Percentiles rank a stretch among this genome's conserved stretches.
These are phyloP conservation scores for Trichacis sp. DNA, from an alignment of 2,888 invertebrate genomes.

Conservation along the genomic window DNA sequence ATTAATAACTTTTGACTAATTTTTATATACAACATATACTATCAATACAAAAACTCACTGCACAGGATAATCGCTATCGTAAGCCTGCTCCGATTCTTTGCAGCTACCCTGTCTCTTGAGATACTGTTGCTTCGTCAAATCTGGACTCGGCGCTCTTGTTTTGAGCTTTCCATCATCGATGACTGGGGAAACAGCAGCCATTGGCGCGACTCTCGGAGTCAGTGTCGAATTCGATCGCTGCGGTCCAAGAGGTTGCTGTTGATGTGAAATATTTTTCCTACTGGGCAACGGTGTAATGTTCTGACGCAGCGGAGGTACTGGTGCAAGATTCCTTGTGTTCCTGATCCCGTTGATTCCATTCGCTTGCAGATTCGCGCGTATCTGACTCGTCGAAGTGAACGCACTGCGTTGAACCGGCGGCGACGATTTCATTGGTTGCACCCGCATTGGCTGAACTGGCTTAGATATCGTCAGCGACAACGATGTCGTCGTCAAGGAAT, in stretches of 20 bases:
- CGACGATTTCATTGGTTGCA: constrained; percentile 64
- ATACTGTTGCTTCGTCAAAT: constrained; percentile 62
- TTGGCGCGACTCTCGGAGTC: constrained; percentile 63
- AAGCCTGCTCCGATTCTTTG: constrained; percentile 61
- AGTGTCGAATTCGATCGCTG: constrained; percentile 66
- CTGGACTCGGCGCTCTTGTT: constrained; percentile 63
- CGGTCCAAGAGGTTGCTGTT: constrained; percentile 59
- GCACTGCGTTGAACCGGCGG: constrained; percentile 61
- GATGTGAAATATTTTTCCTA: constrained; percentile 50
- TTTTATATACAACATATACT: no score
- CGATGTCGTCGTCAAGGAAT: constrained; percentile 38
- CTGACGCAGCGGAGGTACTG: constrained; percentile 64
- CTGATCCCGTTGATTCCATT: constrained; percentile 53
- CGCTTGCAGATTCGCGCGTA: constrained; percentile 61
- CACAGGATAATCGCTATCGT: constrained; percentile 65
- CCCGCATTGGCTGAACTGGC: constrained; percentile 60
- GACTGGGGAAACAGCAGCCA: constrained; percentile 65
- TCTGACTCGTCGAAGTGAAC: constrained; percentile 64
- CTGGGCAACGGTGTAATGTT: constrained; percentile 61
- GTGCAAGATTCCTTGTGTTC: constrained; percentile 60
- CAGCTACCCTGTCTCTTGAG: constrained; percentile 63
- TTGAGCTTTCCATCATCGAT: constrained; percentile 65
- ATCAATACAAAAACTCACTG: constrained; percentile 64
- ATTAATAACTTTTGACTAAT: no score
- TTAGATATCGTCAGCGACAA: constrained; percentile 56